phyloP scores from a whole-genome alignment of 1,140 invertebrate species.

The Nephotettix cincticeps region DNA sequence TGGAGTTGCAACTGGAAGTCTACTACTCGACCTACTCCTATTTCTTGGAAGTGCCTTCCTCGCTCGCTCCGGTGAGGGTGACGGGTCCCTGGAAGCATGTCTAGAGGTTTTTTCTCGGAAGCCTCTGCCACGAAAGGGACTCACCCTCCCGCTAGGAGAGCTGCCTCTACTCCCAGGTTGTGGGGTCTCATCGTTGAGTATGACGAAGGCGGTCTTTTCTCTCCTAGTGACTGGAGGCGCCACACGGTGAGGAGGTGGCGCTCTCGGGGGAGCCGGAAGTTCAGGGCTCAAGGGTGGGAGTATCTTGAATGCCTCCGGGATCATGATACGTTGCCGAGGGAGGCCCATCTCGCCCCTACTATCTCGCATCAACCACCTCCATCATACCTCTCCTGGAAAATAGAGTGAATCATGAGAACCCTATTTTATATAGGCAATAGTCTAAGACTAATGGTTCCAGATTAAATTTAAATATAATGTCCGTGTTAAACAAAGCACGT shows the following conservation, averaged over 20 bases:
- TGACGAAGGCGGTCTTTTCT: constrained; percentile 54
- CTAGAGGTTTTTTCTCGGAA: constrained; percentile 53
- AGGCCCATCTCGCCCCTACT: not conserved
- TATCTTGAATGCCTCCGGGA: constrained; percentile 33
- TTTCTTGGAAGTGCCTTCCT: constrained; percentile 13
- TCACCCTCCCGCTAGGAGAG: constrained; percentile 51
- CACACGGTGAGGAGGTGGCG: constrained; percentile 30
- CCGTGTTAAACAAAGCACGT: no score
- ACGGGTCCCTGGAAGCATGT: constrained; percentile 22
- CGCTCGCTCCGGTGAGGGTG: not conserved
- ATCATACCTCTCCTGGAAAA: no score
- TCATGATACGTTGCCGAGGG: not conserved
- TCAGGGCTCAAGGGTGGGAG: constrained; percentile 30
- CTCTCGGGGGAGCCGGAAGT: constrained; percentile 27
- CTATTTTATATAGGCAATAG: no score
- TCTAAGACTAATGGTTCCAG: no score
- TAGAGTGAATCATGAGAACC: no score
- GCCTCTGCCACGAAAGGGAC: constrained; percentile 57
- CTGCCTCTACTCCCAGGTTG: constrained; percentile 40
- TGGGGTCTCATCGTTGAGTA: constrained; percentile 50
- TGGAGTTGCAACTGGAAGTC: constrained; percentile 16
- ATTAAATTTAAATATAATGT: no score
- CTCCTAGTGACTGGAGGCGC: constrained; percentile 30
- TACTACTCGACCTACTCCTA: constrained; percentile 19
- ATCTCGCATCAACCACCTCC: not conserved